These are phyloP conservation scores for Galago senegalensis DNA, from an alignment of 2,797 vertebrate species.

Conservation along the genomic window DNA sequence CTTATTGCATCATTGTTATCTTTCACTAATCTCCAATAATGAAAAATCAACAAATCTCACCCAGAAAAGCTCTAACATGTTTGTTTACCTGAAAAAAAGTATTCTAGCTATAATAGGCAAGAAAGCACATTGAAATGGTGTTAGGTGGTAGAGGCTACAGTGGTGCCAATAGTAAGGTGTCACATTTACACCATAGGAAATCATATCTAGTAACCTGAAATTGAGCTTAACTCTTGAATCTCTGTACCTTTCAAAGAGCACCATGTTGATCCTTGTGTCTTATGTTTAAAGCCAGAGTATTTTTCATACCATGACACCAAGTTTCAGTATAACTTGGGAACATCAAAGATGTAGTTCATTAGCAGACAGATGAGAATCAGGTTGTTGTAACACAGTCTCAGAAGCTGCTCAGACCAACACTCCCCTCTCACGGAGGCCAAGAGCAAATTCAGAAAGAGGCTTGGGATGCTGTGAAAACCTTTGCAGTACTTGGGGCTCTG, in stretches of 20 bases:
- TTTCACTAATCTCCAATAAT: slow-evolving; percentile 9
- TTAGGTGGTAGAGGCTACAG: background rate
- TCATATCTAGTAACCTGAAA: background rate
- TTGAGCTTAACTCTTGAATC: background rate
- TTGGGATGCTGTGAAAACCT: background rate
- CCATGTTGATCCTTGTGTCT: background rate
- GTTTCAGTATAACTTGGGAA: background rate
- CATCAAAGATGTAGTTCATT: background rate
- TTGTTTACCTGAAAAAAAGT: background rate
- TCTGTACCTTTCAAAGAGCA: background rate
- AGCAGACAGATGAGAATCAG: background rate
- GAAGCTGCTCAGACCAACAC: background rate
- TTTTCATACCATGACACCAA: background rate
- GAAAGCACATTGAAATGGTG: background rate
- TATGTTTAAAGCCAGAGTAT: background rate
- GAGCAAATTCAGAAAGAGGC: background rate
- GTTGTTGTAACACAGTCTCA: background rate
- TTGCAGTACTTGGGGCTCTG: background rate
- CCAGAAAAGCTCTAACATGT: background rate
- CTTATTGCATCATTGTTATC: background rate
- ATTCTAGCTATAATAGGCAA: background rate
- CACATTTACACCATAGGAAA: background rate
- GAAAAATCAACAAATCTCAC: slow-evolving; percentile 14
- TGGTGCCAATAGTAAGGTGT: too few relatives aligned
- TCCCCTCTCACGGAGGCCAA: background rate